Evolutionary conservation across 2,113 vertebrate species (phyloP).

Genomic region (Pterocles orientalis): DNA sequence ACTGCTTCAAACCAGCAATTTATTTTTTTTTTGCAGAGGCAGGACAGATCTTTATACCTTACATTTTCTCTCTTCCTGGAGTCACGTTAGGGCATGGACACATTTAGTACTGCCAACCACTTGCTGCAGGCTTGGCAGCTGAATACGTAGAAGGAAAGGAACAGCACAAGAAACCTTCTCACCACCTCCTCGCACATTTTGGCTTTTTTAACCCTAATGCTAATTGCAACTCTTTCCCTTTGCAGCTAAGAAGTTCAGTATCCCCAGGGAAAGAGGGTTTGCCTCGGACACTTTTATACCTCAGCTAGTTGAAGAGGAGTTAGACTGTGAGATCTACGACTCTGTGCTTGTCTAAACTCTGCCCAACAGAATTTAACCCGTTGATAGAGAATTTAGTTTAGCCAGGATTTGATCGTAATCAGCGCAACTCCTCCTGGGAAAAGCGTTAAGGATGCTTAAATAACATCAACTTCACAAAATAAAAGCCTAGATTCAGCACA

Average conservation of each 20-base stretch:
- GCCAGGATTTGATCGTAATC: background rate
- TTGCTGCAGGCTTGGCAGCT: background rate
- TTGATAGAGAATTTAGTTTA: background rate
- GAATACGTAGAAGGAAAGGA: background rate
- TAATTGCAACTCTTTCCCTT: background rate
- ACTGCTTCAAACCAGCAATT: background rate
- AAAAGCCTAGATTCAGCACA: background rate
- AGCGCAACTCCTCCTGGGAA: background rate
- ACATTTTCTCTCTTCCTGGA: background rate
- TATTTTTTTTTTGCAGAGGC: background rate
- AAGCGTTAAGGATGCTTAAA: background rate
- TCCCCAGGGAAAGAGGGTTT: background rate
- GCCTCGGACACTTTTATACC: background rate
- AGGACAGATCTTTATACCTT: background rate
- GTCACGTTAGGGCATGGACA: background rate
- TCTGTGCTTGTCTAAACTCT: background rate
- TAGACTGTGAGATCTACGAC: background rate
- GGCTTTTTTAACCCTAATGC: background rate
- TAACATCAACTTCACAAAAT: background rate
- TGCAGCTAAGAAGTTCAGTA: background rate
- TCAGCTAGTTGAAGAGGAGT: background rate
- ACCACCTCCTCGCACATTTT: background rate
- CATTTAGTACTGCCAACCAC: background rate
- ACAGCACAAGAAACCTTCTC: background rate
- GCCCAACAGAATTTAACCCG: background rate